A percentile compares a stretch with the other conserved stretches of the same genome.
These are phyloP conservation scores for Coccyzus lansbergi DNA, from an alignment of 2,797 vertebrate species.

Conservation along the genomic window DNA sequence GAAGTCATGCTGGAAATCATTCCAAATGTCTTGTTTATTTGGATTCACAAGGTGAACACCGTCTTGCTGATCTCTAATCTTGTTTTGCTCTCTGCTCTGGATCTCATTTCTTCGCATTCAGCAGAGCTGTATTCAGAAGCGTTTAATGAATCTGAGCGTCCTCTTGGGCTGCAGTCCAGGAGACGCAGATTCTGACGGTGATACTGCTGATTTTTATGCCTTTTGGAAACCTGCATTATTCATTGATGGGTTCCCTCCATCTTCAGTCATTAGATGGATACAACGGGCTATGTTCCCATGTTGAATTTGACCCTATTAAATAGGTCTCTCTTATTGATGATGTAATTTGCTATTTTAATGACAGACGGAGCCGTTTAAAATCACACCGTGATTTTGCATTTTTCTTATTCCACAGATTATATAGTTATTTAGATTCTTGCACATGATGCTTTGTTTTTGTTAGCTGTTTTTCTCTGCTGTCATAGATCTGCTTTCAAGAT, in stretches of 20 bases:
- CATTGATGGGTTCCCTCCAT: background rate
- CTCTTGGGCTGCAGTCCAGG: background rate
- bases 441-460: background rate
- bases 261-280: background rate
- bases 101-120: background rate
- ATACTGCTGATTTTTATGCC: background rate
- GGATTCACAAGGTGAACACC: background rate
- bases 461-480: background rate
- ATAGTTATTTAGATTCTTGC: background rate
- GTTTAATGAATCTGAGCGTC: background rate
- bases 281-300: background rate
- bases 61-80: background rate
- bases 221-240: background rate
- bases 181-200: background rate
- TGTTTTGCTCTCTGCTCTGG: background rate
- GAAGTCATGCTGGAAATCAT: background rate
- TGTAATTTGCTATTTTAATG: background rate
- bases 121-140: background rate
- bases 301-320: background rate
- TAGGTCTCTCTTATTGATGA: background rate
- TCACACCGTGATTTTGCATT: background rate
- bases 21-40: conserved; percentile 2
- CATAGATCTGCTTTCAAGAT: background rate
- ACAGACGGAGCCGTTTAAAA: background rate
- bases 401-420: background rate